Evolutionary conservation across 2,797 vertebrate species (phyloP).

Genomic region (Botia kubotai): DNA sequence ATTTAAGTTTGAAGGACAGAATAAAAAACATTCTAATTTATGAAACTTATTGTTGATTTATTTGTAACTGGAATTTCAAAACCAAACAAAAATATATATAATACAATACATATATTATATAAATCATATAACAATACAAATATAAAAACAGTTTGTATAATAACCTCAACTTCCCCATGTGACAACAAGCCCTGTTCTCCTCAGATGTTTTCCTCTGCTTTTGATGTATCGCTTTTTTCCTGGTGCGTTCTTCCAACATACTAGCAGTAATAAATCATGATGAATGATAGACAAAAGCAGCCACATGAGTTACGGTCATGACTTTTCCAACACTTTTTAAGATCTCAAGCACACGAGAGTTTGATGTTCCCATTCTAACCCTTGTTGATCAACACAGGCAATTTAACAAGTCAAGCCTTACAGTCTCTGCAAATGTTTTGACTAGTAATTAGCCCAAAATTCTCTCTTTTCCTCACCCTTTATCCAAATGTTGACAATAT

Average conservation of each 20-base stretch:
- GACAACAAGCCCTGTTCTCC: too few relatives aligned
- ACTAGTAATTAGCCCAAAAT: slow-evolving; percentile 60
- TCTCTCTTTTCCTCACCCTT: slow-evolving; percentile 38
- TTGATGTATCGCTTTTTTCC: neutral
- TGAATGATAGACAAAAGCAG: slow-evolving; percentile 6
- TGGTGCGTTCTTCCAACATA: neutral
- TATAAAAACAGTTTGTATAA: too few relatives aligned
- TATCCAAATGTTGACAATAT: slow-evolving; percentile 49
- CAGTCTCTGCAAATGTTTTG: slow-evolving; percentile 57
- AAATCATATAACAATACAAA: too few relatives aligned
- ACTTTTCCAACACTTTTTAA: neutral
- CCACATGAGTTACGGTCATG: neutral
- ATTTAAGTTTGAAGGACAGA: too few relatives aligned
- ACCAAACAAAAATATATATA: too few relatives aligned
- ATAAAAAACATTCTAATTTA: too few relatives aligned
- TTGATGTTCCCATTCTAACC: slow-evolving; percentile 13
- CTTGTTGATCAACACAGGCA: slow-evolving; percentile 57
- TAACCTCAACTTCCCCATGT: too few relatives aligned
- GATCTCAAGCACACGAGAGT: slow-evolving; percentile 14
- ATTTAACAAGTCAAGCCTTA: slow-evolving; percentile 48
- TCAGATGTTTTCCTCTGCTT: too few relatives aligned
- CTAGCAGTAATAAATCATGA: slow-evolving; percentile 18
- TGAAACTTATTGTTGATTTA: too few relatives aligned
- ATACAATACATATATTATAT: too few relatives aligned
- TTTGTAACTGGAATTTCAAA: too few relatives aligned